Conservation (phyloP, 2,113 vertebrate genomes). For the Anoplopoma fimbria region DNA sequence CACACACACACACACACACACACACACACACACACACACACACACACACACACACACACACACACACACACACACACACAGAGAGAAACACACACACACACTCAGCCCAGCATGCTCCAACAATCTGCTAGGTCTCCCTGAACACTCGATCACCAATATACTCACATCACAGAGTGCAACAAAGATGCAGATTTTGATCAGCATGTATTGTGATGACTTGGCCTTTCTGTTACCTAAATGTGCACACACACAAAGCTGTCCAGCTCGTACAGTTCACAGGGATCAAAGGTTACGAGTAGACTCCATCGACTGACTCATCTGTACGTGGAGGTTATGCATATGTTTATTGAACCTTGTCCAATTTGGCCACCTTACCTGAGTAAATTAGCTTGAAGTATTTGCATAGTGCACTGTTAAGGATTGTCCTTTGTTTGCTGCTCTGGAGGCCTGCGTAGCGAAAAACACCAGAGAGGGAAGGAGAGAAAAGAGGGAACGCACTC, state of each 20-base stretch:
- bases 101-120: constrained; percentile 30
- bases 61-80: constrained; percentile 21
- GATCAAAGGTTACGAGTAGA: constrained; percentile 62
- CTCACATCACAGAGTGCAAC: constrained; percentile 45
- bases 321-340: constrained; percentile 65
- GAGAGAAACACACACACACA: constrained; percentile 1
- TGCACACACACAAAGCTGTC: constrained; percentile 43
- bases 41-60: constrained; percentile 27
- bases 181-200: constrained; percentile 50
- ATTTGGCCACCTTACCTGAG: constrained; percentile 34
- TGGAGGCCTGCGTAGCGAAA: constrained; percentile 1
- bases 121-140: constrained; percentile 49
- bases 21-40: constrained; percentile 7
- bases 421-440: constrained; percentile 54
- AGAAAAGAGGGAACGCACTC: constrained; percentile 28
- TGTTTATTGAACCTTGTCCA: constrained; percentile 63
- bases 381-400: constrained; percentile 54
- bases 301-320: constrained; percentile 57
- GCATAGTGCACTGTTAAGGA: constrained; percentile 33
- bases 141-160: constrained; percentile 54
- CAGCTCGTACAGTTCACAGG: constrained; percentile 37
- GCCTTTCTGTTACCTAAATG: constrained; percentile 47
- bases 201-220: constrained; percentile 73
- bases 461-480: constrained; percentile 21
- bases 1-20: constrained; percentile 21